Percentiles rank a stretch among this genome's conserved stretches.
These are phyloP conservation scores for Mesoclemmys tuberculata DNA, from an alignment of 2,113 vertebrate species.

Conservation along the genomic window DNA sequence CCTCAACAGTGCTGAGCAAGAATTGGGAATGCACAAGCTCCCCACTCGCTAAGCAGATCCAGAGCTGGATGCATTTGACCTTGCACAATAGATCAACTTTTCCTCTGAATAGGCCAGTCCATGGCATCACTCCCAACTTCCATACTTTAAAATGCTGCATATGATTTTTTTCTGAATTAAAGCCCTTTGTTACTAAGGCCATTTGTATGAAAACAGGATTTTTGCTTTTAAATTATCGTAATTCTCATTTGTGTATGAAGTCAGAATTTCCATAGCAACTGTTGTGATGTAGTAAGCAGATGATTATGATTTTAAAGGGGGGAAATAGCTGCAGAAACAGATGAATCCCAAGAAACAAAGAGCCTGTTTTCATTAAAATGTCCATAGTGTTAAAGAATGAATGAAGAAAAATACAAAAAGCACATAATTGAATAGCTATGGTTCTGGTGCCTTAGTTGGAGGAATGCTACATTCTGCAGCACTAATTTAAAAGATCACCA, in stretches of 20 bases:
- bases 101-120: not conserved
- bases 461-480: not conserved
- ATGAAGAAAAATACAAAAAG: not conserved
- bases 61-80: not conserved
- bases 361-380: not conserved
- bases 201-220: not conserved
- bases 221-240: not conserved
- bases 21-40: not conserved
- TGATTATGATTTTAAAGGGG: not conserved
- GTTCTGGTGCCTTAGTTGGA: not conserved
- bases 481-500: not conserved
- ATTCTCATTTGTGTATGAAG: not conserved
- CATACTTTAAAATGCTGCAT: not conserved
- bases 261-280: not conserved
- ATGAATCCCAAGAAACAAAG: not conserved
- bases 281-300: not conserved
- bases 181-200: not conserved
- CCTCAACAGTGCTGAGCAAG: not conserved
- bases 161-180: not conserved
- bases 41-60: not conserved
- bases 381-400: not conserved
- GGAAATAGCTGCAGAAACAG: not conserved
- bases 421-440: not conserved
- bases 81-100: not conserved
- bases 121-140: not conserved